phyloP scores from a whole-genome alignment of 2,797 vertebrate genomes.

The Peromyscus aztecus region DNA sequence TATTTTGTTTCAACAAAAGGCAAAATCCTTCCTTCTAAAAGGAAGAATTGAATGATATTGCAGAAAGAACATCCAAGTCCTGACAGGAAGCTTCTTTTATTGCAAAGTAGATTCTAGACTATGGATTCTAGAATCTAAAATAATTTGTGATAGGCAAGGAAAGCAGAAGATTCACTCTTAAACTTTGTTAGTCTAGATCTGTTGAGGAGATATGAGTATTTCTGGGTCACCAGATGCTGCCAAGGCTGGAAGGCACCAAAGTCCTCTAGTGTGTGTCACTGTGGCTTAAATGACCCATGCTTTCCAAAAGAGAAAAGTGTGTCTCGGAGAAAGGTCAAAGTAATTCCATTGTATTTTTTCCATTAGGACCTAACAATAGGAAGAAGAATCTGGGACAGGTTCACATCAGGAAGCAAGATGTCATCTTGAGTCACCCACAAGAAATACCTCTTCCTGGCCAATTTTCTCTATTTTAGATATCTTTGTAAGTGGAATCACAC shows the following conservation, averaged over 20 bases:
- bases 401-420: background rate
- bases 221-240: background rate
- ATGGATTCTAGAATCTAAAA: background rate
- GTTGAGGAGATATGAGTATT: background rate
- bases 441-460: background rate
- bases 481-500: background rate
- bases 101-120: background rate
- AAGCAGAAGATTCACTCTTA: background rate
- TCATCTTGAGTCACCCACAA: constrained; percentile 4
- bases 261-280: background rate
- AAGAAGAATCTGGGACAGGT: background rate
- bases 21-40: constrained; percentile 33
- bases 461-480: background rate
- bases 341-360: background rate
- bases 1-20: constrained; percentile 26
- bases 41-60: constrained; percentile 16
- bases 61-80: constrained; percentile 19
- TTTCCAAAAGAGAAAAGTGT: constrained; percentile 8
- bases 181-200: background rate
- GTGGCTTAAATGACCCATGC: background rate
- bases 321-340: background rate
- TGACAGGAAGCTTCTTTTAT: constrained; percentile 19
- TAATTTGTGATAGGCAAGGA: background rate
- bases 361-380: background rate
- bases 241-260: background rate